Percentiles rank a stretch among this genome's conserved stretches.
Evolutionary conservation across 2,888 invertebrate genomes (phyloP).

Genomic region (Melitaea athalia): DNA sequence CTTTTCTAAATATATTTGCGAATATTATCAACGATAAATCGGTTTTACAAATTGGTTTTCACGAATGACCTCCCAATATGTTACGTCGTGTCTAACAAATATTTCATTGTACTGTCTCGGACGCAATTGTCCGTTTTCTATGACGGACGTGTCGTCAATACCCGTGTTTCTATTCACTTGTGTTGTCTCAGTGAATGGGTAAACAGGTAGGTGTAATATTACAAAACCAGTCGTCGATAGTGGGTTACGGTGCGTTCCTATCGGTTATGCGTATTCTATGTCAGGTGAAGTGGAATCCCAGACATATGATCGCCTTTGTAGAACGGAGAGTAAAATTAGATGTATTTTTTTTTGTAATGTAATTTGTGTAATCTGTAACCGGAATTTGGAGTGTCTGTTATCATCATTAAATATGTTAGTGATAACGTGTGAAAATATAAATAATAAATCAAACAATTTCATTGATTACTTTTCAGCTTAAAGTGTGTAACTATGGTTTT

Average conservation of each 20-base stretch:
- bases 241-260: constrained; percentile 37
- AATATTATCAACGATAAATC: background rate
- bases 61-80: background rate
- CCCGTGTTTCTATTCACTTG: constrained; percentile 27
- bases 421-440: constrained; percentile 38
- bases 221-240: constrained; percentile 40
- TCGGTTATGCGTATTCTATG: constrained; percentile 35
- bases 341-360: constrained; percentile 1
- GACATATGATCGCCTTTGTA: background rate
- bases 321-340: constrained; percentile 8
- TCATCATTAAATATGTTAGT: constrained; percentile 38
- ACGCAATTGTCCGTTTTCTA: constrained; percentile 26
- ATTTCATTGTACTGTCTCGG: background rate
- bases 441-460: constrained; percentile 2
- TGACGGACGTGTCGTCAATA: constrained; percentile 26
- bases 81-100: constrained; percentile 14
- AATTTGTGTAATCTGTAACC: constrained; percentile 40
- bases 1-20: constrained; percentile 13
- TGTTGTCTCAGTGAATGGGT: constrained; percentile 35
- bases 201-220: constrained; percentile 43
- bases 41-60: background rate
- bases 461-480: background rate
- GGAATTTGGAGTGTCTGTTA: constrained; percentile 50
- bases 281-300: constrained; percentile 18
- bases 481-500: background rate